Evolutionary conservation across 2,113 vertebrate species (phyloP).

Genomic region (Protobothrops flavoviridis): DNA sequence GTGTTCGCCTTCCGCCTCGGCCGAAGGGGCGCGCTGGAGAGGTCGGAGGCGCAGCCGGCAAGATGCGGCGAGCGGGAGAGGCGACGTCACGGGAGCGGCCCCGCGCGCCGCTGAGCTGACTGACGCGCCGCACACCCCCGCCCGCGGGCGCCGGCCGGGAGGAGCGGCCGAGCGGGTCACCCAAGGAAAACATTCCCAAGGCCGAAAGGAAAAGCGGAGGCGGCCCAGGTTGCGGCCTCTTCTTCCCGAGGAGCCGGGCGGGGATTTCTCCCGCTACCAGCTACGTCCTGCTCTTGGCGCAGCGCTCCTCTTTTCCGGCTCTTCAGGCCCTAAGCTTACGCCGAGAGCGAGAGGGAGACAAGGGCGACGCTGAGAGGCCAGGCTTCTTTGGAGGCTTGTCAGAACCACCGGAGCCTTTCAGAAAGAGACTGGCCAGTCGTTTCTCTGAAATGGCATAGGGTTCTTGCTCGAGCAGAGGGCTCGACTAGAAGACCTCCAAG

Average conservation of each 20-base stretch:
- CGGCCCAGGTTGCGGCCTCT: neutral
- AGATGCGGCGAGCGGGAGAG: neutral
- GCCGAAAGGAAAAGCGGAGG: neutral
- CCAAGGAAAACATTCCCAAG: neutral
- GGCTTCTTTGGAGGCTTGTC: neutral
- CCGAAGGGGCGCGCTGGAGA: neutral
- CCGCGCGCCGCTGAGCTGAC: slow-evolving; percentile 9
- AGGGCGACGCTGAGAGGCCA: neutral
- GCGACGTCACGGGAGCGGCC: slow-evolving; percentile 17
- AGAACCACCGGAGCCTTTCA: neutral
- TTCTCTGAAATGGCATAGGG: neutral
- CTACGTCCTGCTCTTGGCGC: neutral
- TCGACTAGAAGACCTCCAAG: neutral
- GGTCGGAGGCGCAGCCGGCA: neutral
- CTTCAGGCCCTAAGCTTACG: neutral
- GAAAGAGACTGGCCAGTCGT: neutral
- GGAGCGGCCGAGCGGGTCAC: neutral
- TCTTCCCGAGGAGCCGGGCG: neutral
- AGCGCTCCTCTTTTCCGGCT: neutral
- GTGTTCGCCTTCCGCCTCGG: neutral
- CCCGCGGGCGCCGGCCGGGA: neutral
- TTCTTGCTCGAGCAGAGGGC: too few species aligned
- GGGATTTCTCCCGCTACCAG: neutral
- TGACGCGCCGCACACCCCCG: neutral
- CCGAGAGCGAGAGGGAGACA: too few species aligned